These are phyloP conservation scores for Psylliodes chrysocephalus DNA, from an alignment of 2,888 invertebrate genomes.

Conservation along the genomic window DNA sequence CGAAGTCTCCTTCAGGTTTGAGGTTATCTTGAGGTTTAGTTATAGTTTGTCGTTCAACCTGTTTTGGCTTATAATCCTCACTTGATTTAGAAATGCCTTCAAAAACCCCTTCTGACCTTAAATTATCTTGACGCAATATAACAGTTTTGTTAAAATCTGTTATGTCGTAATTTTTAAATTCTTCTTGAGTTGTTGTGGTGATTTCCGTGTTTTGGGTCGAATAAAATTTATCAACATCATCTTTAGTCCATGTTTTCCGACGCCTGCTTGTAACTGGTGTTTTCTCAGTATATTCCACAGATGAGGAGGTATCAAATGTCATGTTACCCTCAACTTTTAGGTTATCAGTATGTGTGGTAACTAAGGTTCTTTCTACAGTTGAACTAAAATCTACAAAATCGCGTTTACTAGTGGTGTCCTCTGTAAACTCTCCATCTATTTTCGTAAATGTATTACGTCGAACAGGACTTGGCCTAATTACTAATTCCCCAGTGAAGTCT, in stretches of 20 bases:
- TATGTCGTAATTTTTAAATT: conserved; percentile 72
- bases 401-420: conserved; percentile 74
- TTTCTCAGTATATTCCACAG: conserved; percentile 73
- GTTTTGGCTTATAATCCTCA: conserved; percentile 62
- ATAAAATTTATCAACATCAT: conserved; percentile 77
- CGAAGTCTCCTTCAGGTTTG: conserved; percentile 65
- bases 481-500: conserved; percentile 76
- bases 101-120: conserved; percentile 66
- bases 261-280: conserved; percentile 69
- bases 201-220: conserved; percentile 68
- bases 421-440: conserved; percentile 77
- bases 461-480: conserved; percentile 73
- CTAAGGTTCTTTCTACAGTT: conserved; percentile 68
- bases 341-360: conserved; percentile 73
- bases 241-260: conserved; percentile 77
- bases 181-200: conserved; percentile 75
- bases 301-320: conserved; percentile 73
- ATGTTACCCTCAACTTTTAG: conserved; percentile 76
- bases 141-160: conserved; percentile 66
- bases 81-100: conserved; percentile 64
- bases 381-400: conserved; percentile 75
- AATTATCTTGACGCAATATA: conserved; percentile 64
- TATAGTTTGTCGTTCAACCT: conserved; percentile 60
- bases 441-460: conserved; percentile 83
- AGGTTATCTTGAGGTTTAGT: conserved; percentile 64